These are phyloP conservation scores for Parelbella ahira DNA, from an alignment of 2,888 invertebrate genomes.

Conservation along the genomic window DNA sequence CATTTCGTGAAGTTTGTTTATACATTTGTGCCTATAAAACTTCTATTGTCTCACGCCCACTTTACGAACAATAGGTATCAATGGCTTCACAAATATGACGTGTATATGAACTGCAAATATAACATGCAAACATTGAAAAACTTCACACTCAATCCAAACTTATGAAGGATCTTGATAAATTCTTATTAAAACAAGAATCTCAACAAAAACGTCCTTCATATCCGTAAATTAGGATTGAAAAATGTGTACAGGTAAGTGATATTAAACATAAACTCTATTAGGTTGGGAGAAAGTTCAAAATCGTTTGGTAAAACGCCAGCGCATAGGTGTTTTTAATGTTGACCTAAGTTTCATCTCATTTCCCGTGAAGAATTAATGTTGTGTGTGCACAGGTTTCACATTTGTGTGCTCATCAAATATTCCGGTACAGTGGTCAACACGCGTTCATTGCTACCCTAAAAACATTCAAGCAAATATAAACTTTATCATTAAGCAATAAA, in stretches of 20 bases:
- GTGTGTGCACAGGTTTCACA: conserved; percentile 48
- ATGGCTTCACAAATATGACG: conserved; percentile 13
- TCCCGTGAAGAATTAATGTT: conserved; percentile 58
- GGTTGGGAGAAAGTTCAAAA: conserved; percentile 31
- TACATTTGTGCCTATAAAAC: too few relatives aligned
- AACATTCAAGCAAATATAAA: conserved; percentile 7
- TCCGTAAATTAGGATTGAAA: conserved; percentile 32
- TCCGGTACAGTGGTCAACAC: conserved; percentile 31
- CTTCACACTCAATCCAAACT: conserved; percentile 58
- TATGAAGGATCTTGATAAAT: conserved; percentile 52
- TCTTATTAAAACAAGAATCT: conserved; percentile 61
- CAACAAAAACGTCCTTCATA: conserved; percentile 49
- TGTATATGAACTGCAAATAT: conserved; percentile 38
- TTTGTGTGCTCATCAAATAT: conserved; percentile 49
- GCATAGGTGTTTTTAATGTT: conserved; percentile 38
- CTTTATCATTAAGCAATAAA: conserved; percentile 1
- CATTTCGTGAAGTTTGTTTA: too few relatives aligned
- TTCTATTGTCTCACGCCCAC: conserved; percentile 3
- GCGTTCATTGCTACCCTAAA: conserved; percentile 1
- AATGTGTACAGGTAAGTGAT: not conserved
- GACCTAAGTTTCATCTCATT: conserved; percentile 54
- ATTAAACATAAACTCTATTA: not conserved
- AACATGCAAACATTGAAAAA: conserved; percentile 42
- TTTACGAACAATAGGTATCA: not conserved
- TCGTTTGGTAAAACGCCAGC: conserved; percentile 30